Conservation (phyloP, 2,113 vertebrate species). For the Sylvilagus bachmani region DNA sequence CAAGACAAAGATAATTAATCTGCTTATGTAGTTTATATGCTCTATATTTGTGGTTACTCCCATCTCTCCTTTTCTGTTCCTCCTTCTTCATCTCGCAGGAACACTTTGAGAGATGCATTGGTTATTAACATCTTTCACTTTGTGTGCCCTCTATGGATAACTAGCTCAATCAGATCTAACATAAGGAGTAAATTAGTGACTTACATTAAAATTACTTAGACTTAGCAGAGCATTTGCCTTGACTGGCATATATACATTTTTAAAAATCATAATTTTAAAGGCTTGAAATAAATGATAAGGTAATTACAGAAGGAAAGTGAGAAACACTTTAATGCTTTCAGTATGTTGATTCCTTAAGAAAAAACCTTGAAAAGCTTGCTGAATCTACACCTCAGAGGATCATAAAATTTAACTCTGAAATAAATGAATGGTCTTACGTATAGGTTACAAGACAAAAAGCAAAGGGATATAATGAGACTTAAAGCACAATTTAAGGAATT, state of each 20-base stretch:
- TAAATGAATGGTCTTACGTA: constrained; percentile 5
- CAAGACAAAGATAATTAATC: not conserved
- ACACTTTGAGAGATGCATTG: not conserved
- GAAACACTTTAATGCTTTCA: constrained; percentile 45
- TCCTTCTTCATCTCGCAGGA: not conserved
- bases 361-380: not conserved
- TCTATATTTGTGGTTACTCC: not conserved
- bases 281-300: constrained; percentile 58
- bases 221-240: constrained; percentile 11
- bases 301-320: not conserved
- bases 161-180: not conserved
- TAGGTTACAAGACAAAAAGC: constrained; percentile 6
- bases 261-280: constrained; percentile 24
- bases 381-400: not conserved
- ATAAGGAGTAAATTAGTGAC: not conserved
- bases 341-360: not conserved
- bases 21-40: not conserved
- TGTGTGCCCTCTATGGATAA: not conserved
- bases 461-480: not conserved
- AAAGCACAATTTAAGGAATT: not conserved
- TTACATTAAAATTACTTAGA: constrained; percentile 29
- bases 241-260: not conserved
- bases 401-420: not conserved
- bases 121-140: not conserved
- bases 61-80: not conserved